phyloP scores from a whole-genome alignment of 2,113 vertebrate genomes.

The Mormoops blainvillei region DNA sequence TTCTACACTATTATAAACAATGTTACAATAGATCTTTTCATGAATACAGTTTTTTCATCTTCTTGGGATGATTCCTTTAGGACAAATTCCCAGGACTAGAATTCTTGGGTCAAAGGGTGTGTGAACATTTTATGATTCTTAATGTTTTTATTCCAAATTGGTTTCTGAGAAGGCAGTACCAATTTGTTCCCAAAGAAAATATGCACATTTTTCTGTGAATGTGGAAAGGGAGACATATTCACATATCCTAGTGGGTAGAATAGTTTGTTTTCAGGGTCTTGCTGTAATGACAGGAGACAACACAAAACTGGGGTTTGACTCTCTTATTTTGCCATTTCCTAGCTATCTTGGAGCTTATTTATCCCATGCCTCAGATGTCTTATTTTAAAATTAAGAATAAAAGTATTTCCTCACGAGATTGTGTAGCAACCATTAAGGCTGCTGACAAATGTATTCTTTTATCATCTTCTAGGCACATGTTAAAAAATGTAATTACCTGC shows the following conservation, averaged over 20 bases:
- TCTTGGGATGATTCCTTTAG: conserved; percentile 35
- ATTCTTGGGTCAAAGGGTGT: conserved; percentile 64
- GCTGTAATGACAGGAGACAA: neutral
- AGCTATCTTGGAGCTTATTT: neutral
- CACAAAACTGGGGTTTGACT: neutral
- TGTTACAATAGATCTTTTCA: conserved; percentile 10
- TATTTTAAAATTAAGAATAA: neutral
- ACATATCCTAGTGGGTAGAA: neutral
- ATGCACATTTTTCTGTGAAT: conserved; percentile 28
- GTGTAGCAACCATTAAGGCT: neutral
- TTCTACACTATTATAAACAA: conserved; percentile 25
- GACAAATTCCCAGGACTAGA: conserved; percentile 46
- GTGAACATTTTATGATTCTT: conserved; percentile 57
- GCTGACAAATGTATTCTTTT: neutral
- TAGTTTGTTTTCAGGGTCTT: neutral
- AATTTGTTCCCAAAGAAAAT: conserved; percentile 60
- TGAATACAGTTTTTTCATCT: neutral
- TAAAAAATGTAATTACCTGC: neutral
- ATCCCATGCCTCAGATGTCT: neutral
- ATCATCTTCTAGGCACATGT: neutral
- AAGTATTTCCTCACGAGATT: neutral
- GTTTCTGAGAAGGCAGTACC: conserved; percentile 60
- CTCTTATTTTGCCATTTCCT: neutral
- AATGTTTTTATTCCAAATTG: conserved; percentile 57
- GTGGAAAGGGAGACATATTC: neutral